Base-by-base conservation (phyloP, 1,140 invertebrate genomes). In the Drosophila chauvacae region DNA sequence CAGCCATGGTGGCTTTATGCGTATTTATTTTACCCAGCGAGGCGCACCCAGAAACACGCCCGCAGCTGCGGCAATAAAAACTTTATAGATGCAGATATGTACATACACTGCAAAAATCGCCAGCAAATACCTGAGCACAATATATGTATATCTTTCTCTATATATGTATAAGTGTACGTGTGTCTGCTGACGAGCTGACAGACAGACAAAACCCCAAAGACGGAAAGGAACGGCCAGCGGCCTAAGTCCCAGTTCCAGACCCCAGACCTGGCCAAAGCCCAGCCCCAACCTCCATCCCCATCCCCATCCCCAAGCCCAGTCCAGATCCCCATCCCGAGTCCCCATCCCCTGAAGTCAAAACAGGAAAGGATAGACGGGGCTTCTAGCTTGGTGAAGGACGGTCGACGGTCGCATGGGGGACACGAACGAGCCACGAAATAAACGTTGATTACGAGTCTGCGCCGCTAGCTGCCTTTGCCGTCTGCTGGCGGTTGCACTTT, bases 11-110 rank as follows among this genome's bases (percentile, higher is more conserved):
- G 66, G 41, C 58, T 81, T 76, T 81, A 78, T 74, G 53, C 61
- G 73, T 55, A 63, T 80, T 85, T 77, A 77, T 82, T 78, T 78
- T 63, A 66, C 77, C 60, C 64, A 71, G 56, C 81, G 39, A 66
- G 85, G 81, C 84, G 78, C 84, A 80, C 84, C 84, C 85, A 88
- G 83, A 79, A 90, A 78, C 73, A 88, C 84, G 65, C 84, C 85
- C 77, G 84, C 85, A 88, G 84, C 84, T 87, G 84, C 73, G 60
- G 69, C 84, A 88, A 77, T 77, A 83, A 88, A 87, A 83, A 66
- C 56, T 77, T 61, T 71, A 64, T 68, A 66, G 71, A 81, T 81
- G 79, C 66, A 80, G 73, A 77, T 79, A 79, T 48, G 42, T 77
- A 63, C 76, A 47, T 48, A 51, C 68, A 63, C 41, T 78, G 75